These are phyloP conservation scores for Gastrophryne carolinensis DNA, from an alignment of 2,797 vertebrate species.

Conservation along the genomic window DNA sequence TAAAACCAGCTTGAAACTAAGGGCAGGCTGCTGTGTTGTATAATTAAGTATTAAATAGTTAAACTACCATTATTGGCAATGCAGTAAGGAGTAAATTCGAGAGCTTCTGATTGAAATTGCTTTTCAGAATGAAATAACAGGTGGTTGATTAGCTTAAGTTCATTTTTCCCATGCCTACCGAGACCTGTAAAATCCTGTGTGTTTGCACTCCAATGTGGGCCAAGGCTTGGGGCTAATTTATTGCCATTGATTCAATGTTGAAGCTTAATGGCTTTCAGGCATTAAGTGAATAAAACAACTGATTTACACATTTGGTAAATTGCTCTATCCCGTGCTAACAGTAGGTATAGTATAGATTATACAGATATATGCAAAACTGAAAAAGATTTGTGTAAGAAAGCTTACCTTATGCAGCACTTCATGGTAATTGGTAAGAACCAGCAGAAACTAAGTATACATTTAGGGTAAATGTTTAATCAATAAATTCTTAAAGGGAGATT, in stretches of 20 bases:
- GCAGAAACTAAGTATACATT: not conserved
- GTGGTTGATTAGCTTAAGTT: no score
- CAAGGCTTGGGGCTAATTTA: conserved; percentile 21
- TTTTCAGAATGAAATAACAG: no score
- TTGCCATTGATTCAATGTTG: conserved; percentile 31
- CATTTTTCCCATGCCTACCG: no score
- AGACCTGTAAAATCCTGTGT: not conserved
- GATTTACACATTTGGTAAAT: conserved; percentile 17
- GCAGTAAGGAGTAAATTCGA: no score
- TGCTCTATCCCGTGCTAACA: conserved; percentile 19
- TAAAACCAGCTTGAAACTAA: no score
- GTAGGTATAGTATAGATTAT: conserved; percentile 24
- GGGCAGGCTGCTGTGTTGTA: no score
- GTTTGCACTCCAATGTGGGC: not conserved
- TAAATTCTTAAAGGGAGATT: no score
- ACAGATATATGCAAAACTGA: not conserved
- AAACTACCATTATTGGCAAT: no score
- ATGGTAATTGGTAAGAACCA: not conserved
- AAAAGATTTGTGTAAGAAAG: not conserved
- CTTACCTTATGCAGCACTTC: not conserved
- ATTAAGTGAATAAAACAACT: conserved; percentile 12
- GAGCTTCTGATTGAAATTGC: no score
- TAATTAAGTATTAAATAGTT: no score
- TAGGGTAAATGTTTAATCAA: not conserved
- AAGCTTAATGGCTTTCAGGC: conserved; percentile 33